Evolutionary conservation across 2,113 vertebrate genomes (phyloP).

Genomic region (Sturnira hondurensis): DNA sequence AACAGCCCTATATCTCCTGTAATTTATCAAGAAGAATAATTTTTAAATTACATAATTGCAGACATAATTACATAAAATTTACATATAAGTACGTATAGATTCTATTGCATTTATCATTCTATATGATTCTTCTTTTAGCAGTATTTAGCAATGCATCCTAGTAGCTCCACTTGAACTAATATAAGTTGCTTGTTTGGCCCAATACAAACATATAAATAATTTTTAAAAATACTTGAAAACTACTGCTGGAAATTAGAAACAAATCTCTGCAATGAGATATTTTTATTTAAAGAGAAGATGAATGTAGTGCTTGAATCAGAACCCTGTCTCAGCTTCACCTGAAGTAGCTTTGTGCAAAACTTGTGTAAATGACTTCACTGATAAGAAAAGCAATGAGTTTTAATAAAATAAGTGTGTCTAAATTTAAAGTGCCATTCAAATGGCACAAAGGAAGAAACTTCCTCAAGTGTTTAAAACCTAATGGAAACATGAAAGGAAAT

Average conservation of each 20-base stretch:
- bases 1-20: neutral
- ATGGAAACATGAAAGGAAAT: slow-evolving; percentile 14
- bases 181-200: neutral
- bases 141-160: neutral
- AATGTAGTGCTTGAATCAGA: slow-evolving; percentile 45
- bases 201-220: slow-evolving; percentile 16
- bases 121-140: slow-evolving; percentile 3
- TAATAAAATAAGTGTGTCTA: slow-evolving; percentile 55
- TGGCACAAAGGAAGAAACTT: neutral
- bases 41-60: slow-evolving; percentile 1
- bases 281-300: slow-evolving; percentile 55
- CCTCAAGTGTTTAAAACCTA: slow-evolving; percentile 19
- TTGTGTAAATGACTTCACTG: slow-evolving; percentile 46
- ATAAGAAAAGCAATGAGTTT: slow-evolving; percentile 62
- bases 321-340: slow-evolving; percentile 48
- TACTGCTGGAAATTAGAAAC: slow-evolving; percentile 49
- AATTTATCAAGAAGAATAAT: slow-evolving; percentile 3
- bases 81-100: neutral
- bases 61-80: neutral
- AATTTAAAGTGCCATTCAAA: slow-evolving; percentile 49
- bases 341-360: slow-evolving; percentile 55
- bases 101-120: neutral
- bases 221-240: slow-evolving; percentile 31
- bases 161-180: slow-evolving; percentile 26
- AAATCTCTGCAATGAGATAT: slow-evolving; percentile 35